Conservation (phyloP, 2,888 invertebrate species). For the Tanytarsus gracilentus region DNA sequence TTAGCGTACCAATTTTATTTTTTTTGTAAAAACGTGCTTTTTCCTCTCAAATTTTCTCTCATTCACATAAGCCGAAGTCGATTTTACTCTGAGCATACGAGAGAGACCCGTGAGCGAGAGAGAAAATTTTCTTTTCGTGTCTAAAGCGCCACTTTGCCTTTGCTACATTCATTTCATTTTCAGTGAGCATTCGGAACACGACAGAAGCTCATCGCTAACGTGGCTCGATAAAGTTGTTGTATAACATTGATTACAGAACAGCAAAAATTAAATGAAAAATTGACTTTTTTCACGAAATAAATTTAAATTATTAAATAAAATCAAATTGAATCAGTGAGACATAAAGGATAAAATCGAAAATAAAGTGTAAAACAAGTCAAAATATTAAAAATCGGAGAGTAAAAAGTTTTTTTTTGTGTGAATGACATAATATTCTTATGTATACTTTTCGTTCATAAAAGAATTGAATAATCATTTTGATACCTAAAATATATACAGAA, state of each 20-base stretch:
- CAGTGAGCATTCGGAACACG: conserved; percentile 20
- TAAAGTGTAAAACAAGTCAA: conserved; percentile 13
- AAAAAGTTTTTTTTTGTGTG: conserved; percentile 23
- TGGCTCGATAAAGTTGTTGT: conserved; percentile 25
- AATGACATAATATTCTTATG: conserved; percentile 30
- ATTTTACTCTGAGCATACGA: not conserved
- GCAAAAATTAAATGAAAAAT: conserved; percentile 25
- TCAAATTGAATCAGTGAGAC: not conserved
- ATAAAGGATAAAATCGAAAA: not conserved
- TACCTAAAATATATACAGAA: conserved; percentile 22
- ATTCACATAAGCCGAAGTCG: not conserved
- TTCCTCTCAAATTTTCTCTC: not conserved
- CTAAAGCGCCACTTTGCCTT: not conserved
- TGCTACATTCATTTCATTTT: conserved; percentile 21
- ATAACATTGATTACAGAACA: conserved; percentile 29
- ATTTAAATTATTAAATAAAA: not conserved
- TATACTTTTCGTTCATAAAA: conserved; percentile 29
- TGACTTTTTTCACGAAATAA: conserved; percentile 1
- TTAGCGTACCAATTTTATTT: not conserved
- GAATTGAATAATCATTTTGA: conserved; percentile 30
- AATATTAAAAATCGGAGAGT: conserved; percentile 8
- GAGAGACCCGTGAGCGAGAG: not conserved
- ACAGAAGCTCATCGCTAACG: conserved; percentile 19
- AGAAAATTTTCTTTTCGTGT: not conserved
- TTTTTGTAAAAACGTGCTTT: not conserved